A percentile compares a stretch with the other conserved stretches of the same genome.
These are phyloP conservation scores for Tribolium freemani DNA, from an alignment of 2,888 invertebrate genomes.

Conservation along the genomic window DNA sequence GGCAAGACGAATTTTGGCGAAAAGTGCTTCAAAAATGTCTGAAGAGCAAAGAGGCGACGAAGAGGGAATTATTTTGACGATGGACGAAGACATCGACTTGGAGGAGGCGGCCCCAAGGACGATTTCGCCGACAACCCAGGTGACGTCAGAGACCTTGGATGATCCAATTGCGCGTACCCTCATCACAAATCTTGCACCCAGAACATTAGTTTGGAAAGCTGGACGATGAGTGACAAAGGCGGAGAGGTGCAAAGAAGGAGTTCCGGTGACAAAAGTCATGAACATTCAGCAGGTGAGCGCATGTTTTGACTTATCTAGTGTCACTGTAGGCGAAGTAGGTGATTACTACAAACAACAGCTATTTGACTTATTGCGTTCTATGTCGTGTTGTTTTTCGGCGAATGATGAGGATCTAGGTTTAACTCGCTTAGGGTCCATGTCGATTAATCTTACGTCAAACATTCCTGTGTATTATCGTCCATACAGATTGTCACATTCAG, in stretches of 20 bases:
- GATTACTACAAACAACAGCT: too few relatives aligned
- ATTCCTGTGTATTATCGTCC: slow-evolving; percentile 36
- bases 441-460: too few relatives aligned
- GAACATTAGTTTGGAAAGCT: too few relatives aligned
- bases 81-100: too few relatives aligned
- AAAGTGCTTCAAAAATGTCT: neutral
- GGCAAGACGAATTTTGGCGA: too few relatives aligned
- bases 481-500: slow-evolving; percentile 33
- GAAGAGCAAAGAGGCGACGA: neutral
- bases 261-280: neutral
- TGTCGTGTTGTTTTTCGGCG: too few relatives aligned
- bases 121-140: neutral
- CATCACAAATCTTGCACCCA: neutral
- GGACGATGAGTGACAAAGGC: neutral
- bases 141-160: neutral
- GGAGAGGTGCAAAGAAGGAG: neutral
- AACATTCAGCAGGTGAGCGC: neutral
- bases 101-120: too few relatives aligned
- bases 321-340: neutral
- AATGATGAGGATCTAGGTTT: too few relatives aligned
- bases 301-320: neutral
- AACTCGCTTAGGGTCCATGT: too few relatives aligned
- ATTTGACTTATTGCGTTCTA: too few relatives aligned
- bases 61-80: neutral
- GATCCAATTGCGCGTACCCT: neutral